A percentile compares a stretch with the other conserved stretches of the same genome.
These are phyloP conservation scores for Plebejus anna DNA, from an alignment of 2,888 invertebrate genomes.

Conservation along the genomic window DNA sequence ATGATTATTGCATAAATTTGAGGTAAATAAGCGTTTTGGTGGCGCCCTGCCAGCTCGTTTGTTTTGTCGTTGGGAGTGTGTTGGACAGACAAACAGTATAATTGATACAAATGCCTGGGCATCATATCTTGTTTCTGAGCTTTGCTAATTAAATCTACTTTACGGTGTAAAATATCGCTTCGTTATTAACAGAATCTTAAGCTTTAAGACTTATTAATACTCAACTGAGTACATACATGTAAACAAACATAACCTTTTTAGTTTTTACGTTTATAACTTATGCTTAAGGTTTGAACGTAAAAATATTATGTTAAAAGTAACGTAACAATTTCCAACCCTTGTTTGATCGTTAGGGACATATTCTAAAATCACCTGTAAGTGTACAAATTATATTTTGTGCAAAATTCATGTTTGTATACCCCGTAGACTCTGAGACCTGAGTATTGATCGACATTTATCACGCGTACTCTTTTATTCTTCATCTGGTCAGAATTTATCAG, in stretches of 20 bases:
- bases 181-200: neutral
- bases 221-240: neutral
- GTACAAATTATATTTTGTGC: neutral
- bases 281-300: no score
- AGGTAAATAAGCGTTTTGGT: neutral
- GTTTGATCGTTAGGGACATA: neutral
- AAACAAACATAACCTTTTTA: neutral
- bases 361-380: neutral
- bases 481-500: neutral
- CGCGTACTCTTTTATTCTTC: neutral
- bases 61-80: neutral
- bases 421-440: neutral
- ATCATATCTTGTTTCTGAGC: conserved; percentile 6
- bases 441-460: neutral
- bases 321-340: neutral
- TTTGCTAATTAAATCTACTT: neutral
- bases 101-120: conserved; percentile 8
- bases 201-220: neutral
- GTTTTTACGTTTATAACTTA: neutral
- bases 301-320: no score
- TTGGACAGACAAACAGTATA: neutral
- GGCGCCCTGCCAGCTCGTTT: neutral
- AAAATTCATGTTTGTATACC: neutral
- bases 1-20: neutral
- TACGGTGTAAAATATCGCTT: no score